Evolutionary conservation across 35 echinoderm and acorn worm genomes (phyloP).

Genomic region (Heliocidaris tuberculata): DNA sequence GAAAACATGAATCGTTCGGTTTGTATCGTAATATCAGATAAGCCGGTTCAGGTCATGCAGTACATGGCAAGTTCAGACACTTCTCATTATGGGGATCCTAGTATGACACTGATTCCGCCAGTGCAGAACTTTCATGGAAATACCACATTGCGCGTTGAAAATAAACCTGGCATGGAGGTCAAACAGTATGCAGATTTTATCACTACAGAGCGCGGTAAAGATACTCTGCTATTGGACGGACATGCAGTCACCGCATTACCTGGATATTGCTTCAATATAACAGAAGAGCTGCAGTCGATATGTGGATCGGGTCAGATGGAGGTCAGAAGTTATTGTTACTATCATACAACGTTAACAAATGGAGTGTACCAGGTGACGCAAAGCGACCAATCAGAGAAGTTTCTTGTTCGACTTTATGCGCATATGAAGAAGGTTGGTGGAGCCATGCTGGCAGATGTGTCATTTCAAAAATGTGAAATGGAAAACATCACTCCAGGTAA

Average conservation of each 20-base stretch:
- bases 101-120: constrained; percentile 24
- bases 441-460: constrained; percentile 21
- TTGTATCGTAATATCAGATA: not conserved
- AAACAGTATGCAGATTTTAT: constrained; percentile 21
- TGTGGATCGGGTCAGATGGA: not conserved
- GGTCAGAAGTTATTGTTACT: not conserved
- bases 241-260: not conserved
- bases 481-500: not conserved
- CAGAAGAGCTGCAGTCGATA: not conserved
- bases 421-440: not conserved
- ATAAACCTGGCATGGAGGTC: not conserved
- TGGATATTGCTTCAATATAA: constrained; percentile 3
- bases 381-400: not conserved
- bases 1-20: not conserved
- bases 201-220: not conserved
- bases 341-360: not conserved
- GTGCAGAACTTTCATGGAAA: constrained; percentile 12
- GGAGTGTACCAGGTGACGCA: not conserved
- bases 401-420: not conserved
- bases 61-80: not conserved
- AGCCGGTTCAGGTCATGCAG: constrained; percentile 28
- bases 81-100: not conserved
- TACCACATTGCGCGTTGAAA: constrained; percentile 8
- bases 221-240: not conserved
- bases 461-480: not conserved